Percentiles rank a stretch among this genome's conserved stretches.
Conservation (phyloP, 2,888 invertebrate genomes). For the Drosophila nr. medialis region DNA sequence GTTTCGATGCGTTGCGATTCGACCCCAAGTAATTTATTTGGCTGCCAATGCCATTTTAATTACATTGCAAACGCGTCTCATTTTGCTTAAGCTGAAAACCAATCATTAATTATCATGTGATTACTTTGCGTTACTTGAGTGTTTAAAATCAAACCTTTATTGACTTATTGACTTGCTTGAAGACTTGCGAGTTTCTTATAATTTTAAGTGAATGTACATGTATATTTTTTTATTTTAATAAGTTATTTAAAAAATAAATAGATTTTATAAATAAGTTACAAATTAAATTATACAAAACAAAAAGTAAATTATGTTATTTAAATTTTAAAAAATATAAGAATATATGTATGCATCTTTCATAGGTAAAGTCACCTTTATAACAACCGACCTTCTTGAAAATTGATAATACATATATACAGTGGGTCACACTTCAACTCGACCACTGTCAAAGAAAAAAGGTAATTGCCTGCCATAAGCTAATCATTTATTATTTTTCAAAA, state of each 20-base stretch:
- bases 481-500: too few relatives aligned
- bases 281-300: not conserved
- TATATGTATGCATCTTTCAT: not conserved
- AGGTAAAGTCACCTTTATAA: not conserved
- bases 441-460: too few relatives aligned
- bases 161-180: too few relatives aligned
- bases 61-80: constrained; percentile 35
- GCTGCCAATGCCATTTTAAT: constrained; percentile 38
- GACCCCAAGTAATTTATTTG: constrained; percentile 27
- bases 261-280: not conserved
- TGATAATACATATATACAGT: too few relatives aligned
- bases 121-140: constrained; percentile 21
- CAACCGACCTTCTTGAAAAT: not conserved
- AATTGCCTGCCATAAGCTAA: too few relatives aligned
- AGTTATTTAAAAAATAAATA: not conserved
- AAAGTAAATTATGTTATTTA: not conserved
- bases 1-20: constrained; percentile 11
- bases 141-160: not conserved
- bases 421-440: too few relatives aligned
- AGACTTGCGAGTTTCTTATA: not conserved
- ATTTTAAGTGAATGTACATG: not conserved
- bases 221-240: too few relatives aligned
- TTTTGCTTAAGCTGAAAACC: constrained; percentile 23
- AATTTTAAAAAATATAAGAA: not conserved
- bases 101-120: constrained; percentile 34